Conservation (phyloP, 2,113 vertebrate genomes). For the Cyanoliseus patagonus region DNA sequence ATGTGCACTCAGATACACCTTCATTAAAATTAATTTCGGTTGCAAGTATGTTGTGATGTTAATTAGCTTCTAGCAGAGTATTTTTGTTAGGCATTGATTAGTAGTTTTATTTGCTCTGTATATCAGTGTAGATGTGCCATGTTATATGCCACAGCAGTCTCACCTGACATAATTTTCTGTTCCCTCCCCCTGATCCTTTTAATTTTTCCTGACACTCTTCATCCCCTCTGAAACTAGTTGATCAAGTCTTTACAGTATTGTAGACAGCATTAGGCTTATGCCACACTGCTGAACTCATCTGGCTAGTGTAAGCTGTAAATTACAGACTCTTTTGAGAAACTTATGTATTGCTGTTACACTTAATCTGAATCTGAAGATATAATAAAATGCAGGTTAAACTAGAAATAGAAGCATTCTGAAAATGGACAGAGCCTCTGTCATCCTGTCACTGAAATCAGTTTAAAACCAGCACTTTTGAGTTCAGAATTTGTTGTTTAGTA, state of each 20-base stretch:
- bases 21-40: conserved; percentile 14
- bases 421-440: background rate
- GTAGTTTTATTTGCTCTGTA: background rate
- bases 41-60: background rate
- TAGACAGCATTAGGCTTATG: background rate
- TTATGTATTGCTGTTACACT: background rate
- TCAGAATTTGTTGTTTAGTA: background rate
- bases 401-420: background rate
- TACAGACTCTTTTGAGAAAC: background rate
- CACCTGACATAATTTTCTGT: background rate
- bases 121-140: background rate
- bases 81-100: background rate
- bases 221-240: background rate
- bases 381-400: background rate
- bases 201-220: background rate
- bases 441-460: background rate
- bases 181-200: background rate
- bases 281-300: background rate
- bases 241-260: background rate
- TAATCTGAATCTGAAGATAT: background rate
- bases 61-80: conserved; percentile 2
- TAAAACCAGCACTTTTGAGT: background rate
- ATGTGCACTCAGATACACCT: background rate
- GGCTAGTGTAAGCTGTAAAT: background rate
- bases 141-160: background rate